Evolutionary conservation across 2,888 invertebrate species (phyloP).

Genomic region (Barypeithes pellucidus): DNA sequence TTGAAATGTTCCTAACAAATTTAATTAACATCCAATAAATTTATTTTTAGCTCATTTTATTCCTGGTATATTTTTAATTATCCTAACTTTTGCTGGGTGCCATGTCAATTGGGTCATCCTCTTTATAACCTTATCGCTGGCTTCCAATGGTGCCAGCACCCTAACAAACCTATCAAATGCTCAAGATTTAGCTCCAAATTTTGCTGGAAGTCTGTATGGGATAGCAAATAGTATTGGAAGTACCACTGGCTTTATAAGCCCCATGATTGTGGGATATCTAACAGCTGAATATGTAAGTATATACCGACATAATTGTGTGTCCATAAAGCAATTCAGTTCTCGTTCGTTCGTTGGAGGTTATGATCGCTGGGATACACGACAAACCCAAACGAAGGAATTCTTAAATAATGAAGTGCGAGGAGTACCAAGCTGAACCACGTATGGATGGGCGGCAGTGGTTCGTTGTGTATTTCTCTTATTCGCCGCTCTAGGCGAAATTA

Average conservation of each 20-base stretch:
- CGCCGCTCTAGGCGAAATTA: no score
- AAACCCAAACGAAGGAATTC: no score
- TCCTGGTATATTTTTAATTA: slow-evolving; percentile 72
- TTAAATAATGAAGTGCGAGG: no score
- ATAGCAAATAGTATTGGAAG: slow-evolving; percentile 83
- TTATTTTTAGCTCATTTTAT: slow-evolving; percentile 66
- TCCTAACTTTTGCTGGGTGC: slow-evolving; percentile 76
- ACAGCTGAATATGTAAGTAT: slow-evolving; percentile 65
- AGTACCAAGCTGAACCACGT: no score
- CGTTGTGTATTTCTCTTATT: no score
- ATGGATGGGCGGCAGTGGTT: no score
- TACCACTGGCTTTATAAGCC: slow-evolving; percentile 81
- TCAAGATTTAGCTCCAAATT: slow-evolving; percentile 84
- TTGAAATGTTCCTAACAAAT: neutral
- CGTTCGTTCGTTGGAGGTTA: no score
- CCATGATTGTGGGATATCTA: slow-evolving; percentile 77
- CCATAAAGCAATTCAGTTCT: no score
- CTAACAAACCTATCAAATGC: slow-evolving; percentile 70
- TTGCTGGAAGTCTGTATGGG: slow-evolving; percentile 82
- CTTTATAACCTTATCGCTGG: slow-evolving; percentile 80
- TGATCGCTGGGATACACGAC: no score
- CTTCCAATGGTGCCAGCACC: slow-evolving; percentile 72
- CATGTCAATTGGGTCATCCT: slow-evolving; percentile 77
- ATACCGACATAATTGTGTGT: neutral
- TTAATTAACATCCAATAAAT: neutral